These are phyloP conservation scores for Netelia melanura DNA, from an alignment of 2,888 invertebrate genomes.

Conservation along the genomic window DNA sequence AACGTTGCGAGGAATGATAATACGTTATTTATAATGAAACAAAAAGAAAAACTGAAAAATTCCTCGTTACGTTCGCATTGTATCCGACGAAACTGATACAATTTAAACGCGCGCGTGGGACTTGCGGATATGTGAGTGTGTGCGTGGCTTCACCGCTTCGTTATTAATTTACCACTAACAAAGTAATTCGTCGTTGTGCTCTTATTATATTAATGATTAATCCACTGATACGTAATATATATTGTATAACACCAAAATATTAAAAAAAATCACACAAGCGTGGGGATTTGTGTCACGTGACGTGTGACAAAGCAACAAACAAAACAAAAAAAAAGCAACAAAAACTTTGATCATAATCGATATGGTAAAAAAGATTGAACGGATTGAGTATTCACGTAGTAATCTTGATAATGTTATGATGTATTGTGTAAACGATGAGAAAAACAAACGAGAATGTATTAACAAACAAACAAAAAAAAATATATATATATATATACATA, in stretches of 20 bases:
- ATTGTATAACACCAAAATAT: conserved; percentile 52
- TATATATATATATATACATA: too few species aligned
- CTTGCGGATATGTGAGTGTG: conserved; percentile 75
- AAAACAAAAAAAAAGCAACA: conserved; percentile 24
- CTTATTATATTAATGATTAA: conserved; percentile 65
- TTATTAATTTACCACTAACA: conserved; percentile 74
- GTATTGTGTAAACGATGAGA: conserved; percentile 66
- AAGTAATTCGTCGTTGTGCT: conserved; percentile 73
- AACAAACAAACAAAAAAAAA: conserved; percentile 7
- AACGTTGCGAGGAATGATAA: background rate
- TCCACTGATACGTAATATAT: conserved; percentile 63
- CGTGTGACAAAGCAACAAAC: conserved; percentile 49
- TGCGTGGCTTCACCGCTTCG: conserved; percentile 80
- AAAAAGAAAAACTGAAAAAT: conserved; percentile 9
- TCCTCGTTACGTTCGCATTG: conserved; percentile 71
- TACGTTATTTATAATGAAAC: background rate
- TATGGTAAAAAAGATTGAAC: conserved; percentile 43
- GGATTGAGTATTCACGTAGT: conserved; percentile 68
- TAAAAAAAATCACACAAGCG: conserved; percentile 63
- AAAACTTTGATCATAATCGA: conserved; percentile 30
- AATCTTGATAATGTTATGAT: conserved; percentile 65
- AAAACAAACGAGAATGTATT: conserved; percentile 50
- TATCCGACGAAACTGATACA: conserved; percentile 78
- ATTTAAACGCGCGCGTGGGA: conserved; percentile 68
- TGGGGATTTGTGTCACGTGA: conserved; percentile 66